Evolutionary conservation across 2,888 invertebrate genomes (phyloP).

Genomic region (Arctia plantaginis): DNA sequence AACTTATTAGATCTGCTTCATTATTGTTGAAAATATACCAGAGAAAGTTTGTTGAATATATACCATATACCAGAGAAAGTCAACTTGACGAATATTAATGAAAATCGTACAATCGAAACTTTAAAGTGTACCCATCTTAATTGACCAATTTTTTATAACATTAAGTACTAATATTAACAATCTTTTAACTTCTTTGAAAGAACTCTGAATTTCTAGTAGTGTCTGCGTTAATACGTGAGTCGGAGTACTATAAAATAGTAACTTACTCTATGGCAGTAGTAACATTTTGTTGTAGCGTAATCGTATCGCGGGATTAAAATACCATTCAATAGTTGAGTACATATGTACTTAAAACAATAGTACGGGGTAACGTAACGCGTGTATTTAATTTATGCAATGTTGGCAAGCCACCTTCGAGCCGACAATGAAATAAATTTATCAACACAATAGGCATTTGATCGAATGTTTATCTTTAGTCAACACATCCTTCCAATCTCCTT

Average conservation of each 20-base stretch:
- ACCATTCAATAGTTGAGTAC: background rate
- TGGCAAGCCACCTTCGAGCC: background rate
- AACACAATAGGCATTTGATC: background rate
- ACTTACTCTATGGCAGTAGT: background rate
- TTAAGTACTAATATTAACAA: background rate
- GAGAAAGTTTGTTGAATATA: constrained; percentile 16
- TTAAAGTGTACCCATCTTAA: background rate
- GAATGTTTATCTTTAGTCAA: background rate
- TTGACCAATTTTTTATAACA: background rate
- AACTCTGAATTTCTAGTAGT: background rate
- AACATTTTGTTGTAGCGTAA: background rate
- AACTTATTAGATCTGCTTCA: background rate
- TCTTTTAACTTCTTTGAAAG: background rate
- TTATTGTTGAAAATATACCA: background rate
- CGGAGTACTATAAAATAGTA: background rate
- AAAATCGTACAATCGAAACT: background rate
- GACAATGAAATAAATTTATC: background rate
- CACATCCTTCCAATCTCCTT: background rate
- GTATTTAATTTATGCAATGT: constrained; percentile 1
- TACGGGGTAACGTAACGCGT: background rate
- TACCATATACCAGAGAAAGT: too few species aligned
- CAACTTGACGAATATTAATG: constrained; percentile 1
- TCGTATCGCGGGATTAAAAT: background rate
- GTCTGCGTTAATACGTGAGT: background rate
- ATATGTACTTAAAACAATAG: constrained; percentile 1